phyloP scores from a whole-genome alignment of 2,113 vertebrate genomes.

The Podilymbus podiceps region DNA sequence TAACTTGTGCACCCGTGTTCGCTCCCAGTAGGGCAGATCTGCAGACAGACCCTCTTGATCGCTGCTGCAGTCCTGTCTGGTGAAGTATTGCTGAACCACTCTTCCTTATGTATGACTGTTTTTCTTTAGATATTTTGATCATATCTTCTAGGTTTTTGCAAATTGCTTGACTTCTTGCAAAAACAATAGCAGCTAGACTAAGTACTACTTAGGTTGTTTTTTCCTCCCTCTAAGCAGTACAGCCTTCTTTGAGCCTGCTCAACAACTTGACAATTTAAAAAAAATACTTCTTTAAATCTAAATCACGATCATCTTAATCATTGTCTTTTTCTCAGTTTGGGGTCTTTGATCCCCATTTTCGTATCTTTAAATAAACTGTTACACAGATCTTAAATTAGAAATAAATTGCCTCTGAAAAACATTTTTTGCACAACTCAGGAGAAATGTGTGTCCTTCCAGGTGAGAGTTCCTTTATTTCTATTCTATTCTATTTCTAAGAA shows the following conservation, averaged over 20 bases:
- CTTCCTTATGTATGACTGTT: background rate
- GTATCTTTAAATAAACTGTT: background rate
- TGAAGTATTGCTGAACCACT: background rate
- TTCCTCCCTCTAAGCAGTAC: background rate
- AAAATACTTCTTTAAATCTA: background rate
- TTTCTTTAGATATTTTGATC: background rate
- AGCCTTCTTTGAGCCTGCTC: background rate
- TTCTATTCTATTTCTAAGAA: background rate
- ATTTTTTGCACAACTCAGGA: background rate
- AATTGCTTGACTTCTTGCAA: background rate
- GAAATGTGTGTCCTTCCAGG: background rate
- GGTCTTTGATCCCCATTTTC: background rate
- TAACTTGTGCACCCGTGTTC: background rate
- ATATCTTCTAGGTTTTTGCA: background rate
- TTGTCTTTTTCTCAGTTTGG: background rate
- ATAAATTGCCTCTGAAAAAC: background rate
- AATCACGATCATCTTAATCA: background rate
- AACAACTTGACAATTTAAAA: background rate
- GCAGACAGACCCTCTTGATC: background rate
- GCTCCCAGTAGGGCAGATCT: background rate
- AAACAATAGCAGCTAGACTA: background rate
- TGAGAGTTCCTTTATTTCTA: background rate
- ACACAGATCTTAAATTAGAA: background rate
- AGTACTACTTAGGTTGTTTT: background rate
- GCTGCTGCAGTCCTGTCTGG: background rate